These are phyloP conservation scores for Camponotus fellah DNA, from an alignment of 2,888 invertebrate genomes.

Conservation along the genomic window DNA sequence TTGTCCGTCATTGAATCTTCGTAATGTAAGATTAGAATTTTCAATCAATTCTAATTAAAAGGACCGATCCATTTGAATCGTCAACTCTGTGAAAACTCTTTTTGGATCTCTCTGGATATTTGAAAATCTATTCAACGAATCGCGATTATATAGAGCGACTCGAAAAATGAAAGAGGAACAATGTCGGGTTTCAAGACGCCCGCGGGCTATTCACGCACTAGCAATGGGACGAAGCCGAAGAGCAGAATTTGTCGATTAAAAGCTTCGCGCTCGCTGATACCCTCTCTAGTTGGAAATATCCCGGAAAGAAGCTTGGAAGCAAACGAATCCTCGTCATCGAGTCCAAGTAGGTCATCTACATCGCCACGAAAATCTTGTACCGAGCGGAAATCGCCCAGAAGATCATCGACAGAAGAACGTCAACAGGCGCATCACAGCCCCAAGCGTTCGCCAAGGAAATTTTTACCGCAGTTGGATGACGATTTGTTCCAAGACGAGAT, in stretches of 20 bases:
- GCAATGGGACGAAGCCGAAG: conserved; percentile 80
- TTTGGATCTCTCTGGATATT: neutral
- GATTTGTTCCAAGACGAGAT: conserved; percentile 73
- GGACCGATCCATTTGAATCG: neutral
- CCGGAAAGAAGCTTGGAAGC: conserved; percentile 48
- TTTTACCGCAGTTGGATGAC: conserved; percentile 70
- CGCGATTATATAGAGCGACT: conserved; percentile 29
- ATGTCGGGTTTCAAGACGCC: conserved; percentile 79
- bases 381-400: conserved; percentile 70
- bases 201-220: conserved; percentile 63
- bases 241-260: conserved; percentile 74
- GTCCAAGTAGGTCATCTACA: conserved; percentile 61
- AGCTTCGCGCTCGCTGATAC: conserved; percentile 65
- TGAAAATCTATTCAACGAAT: neutral
- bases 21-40: neutral
- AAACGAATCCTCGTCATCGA: conserved; percentile 51
- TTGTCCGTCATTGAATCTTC: neutral
- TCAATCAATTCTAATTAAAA: neutral
- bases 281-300: conserved; percentile 41
- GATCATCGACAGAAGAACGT: conserved; percentile 64
- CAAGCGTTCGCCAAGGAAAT: conserved; percentile 69
- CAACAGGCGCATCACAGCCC: conserved; percentile 53
- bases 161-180: conserved; percentile 73
- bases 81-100: neutral
- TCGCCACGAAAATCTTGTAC: conserved; percentile 58